Evolutionary conservation across 1,140 invertebrate genomes (phyloP).

Genomic region (Hylaeus anthracinus): DNA sequence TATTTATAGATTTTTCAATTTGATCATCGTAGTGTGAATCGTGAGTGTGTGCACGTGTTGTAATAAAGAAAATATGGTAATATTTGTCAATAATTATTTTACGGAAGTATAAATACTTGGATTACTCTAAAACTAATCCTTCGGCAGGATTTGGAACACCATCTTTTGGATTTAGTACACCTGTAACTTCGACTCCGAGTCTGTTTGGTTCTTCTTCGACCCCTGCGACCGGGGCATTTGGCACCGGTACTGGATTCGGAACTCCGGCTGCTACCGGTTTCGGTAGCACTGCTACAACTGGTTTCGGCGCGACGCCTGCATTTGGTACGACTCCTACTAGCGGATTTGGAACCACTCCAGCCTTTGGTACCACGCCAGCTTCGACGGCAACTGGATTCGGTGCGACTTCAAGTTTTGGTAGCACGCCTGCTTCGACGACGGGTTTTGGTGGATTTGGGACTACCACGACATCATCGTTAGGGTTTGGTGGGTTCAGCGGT

Average conservation of each 20-base stretch:
- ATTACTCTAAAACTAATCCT: constrained; percentile 11
- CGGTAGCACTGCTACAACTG: constrained; percentile 69
- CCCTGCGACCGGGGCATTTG: constrained; percentile 70
- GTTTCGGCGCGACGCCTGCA: constrained; percentile 50
- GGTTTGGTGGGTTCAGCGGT: constrained; percentile 73
- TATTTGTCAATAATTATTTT: background rate
- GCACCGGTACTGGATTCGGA: constrained; percentile 75
- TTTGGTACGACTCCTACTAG: constrained; percentile 58
- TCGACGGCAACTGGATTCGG: constrained; percentile 66
- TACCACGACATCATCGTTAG: constrained; percentile 62
- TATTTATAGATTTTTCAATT: no score
- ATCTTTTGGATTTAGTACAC: constrained; percentile 73
- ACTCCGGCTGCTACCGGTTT: constrained; percentile 73
- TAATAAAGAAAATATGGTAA: background rate
- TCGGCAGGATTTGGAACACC: constrained; percentile 70
- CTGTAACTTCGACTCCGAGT: constrained; percentile 68
- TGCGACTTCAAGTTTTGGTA: constrained; percentile 74
- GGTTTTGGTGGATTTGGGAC: constrained; percentile 76
- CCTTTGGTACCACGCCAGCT: constrained; percentile 72
- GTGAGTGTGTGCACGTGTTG: no score
- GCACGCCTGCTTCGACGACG: constrained; percentile 67
- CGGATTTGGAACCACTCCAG: constrained; percentile 67
- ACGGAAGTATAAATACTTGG: background rate
- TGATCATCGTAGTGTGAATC: background rate
- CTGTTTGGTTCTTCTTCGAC: constrained; percentile 77